Percentiles rank a stretch among this genome's conserved stretches.
These are phyloP conservation scores for Caenorhabditis zanzibari DNA, from an alignment of 2,888 invertebrate genomes.

Conservation along the genomic window DNA sequence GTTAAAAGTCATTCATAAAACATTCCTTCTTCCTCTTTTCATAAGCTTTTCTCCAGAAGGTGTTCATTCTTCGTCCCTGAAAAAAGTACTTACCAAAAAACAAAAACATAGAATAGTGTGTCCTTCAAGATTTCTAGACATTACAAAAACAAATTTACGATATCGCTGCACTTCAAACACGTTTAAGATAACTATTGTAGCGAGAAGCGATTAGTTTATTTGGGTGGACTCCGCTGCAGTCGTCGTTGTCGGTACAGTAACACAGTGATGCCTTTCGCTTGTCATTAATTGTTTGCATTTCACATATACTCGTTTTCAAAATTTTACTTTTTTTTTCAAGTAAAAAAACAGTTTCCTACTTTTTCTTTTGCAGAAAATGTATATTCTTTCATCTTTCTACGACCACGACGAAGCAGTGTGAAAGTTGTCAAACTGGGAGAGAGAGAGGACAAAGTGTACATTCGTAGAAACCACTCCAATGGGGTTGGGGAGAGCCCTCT, in stretches of 20 bases:
- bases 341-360: not conserved
- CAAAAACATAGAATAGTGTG: not conserved
- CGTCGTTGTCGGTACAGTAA: constrained; percentile 26
- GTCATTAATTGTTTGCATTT: constrained; percentile 52
- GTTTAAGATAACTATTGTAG: constrained; percentile 28
- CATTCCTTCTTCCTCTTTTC: not conserved
- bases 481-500: constrained; percentile 23
- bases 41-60: not conserved
- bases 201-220: constrained; percentile 57
- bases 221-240: not conserved
- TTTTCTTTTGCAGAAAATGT: constrained; percentile 1
- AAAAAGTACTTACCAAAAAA: not conserved
- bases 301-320: constrained; percentile 9
- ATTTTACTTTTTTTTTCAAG: constrained; percentile 11
- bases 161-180: too few species aligned
- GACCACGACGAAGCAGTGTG: constrained; percentile 16
- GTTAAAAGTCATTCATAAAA: not conserved
- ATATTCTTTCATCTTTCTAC: constrained; percentile 36
- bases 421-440: constrained; percentile 53
- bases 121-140: not conserved
- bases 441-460: constrained; percentile 43
- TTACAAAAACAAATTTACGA: not conserved
- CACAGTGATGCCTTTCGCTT: constrained; percentile 17
- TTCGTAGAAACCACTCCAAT: constrained; percentile 42
- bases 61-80: too few species aligned